Conservation (phyloP, 2,888 invertebrate species). For the Ormyrus nitidulus region DNA sequence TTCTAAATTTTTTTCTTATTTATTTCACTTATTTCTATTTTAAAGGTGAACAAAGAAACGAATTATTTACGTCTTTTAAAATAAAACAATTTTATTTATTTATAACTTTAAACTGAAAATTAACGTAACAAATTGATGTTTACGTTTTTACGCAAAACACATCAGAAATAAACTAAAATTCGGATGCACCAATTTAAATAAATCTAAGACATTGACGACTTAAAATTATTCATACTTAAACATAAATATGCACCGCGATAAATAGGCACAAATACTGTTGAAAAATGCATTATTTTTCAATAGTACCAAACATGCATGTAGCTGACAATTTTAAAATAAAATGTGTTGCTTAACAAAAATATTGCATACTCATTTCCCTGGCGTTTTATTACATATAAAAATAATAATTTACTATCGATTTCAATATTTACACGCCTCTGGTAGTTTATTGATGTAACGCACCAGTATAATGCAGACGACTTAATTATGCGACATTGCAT, state of each 20-base stretch:
- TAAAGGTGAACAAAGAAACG: not conserved
- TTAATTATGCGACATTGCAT: not conserved
- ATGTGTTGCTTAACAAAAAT: constrained; percentile 5
- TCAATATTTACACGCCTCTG: constrained; percentile 37
- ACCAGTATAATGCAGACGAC: not conserved
- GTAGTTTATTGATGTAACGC: constrained; percentile 15
- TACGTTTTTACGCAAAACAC: constrained; percentile 34
- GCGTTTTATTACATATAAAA: not conserved
- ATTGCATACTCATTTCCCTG: not conserved
- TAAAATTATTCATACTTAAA: constrained; percentile 31
- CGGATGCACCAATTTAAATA: constrained; percentile 36
- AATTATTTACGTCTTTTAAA: constrained; percentile 22
- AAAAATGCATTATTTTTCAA: constrained; percentile 18
- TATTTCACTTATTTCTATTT: not conserved
- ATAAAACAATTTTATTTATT: constrained; percentile 52
- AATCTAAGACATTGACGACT: constrained; percentile 46
- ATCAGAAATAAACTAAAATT: constrained; percentile 38
- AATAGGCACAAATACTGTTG: constrained; percentile 29
- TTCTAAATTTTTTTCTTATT: not conserved
- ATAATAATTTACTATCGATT: constrained; percentile 49
- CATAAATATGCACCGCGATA: constrained; percentile 14
- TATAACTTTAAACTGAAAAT: constrained; percentile 48
- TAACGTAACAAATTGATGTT: constrained; percentile 38
- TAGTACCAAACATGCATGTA: constrained; percentile 23
- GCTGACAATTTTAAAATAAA: constrained; percentile 10